Evolutionary conservation across 2,888 invertebrate species (phyloP), one percentile per base, ranked within the genome.

Genomic region (Celastrina argiolus): DNA sequence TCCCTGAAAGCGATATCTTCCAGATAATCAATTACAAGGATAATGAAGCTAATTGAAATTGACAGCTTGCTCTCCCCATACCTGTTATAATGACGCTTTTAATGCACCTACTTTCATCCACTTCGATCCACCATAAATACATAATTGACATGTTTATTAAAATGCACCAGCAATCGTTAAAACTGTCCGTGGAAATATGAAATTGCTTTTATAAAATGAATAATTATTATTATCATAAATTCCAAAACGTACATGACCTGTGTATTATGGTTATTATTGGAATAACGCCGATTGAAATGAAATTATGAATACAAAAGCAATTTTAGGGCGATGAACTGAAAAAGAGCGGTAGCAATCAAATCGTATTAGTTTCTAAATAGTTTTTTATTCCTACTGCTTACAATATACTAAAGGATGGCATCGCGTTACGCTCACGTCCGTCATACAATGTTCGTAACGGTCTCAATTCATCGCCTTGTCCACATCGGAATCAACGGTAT

Each of bases 401-500:
- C 80, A 81, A 80, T 80, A 81, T 81, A 78, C 77, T 76, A 76
- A 77, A 76, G 71, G 75, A 75, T 75, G 77, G 75, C 75, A 80
- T 80, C 75, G 80, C 77, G 79, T 76, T 77, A 76, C 77, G 81
- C 82, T 84, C 84, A 85, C 85, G 85, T 83, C 78, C 78, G 70
- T 77, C 78, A 78, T 78, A 84, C 84, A 84, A 84, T 84, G 81
- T 80, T 74, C 72, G 76, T 86, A 87, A 86, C 87, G 85, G 87
- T 84, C 75, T 68, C 72, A 72, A 78, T 77, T 79, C 76, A 74
- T 74, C 75, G 75, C 69, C 71, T 72, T 73, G 75, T 76, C 81
- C 80, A 81, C 75, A 78, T 77, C 78, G 78, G 79, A 78, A 75
- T 79, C 80, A 83, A 83, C 83, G 84, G 83, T 83, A 82, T 81